Percentiles rank a stretch among this genome's conserved stretches.
Evolutionary conservation across 2,888 invertebrate genomes (phyloP).

Genomic region (Dioctria linearis): DNA sequence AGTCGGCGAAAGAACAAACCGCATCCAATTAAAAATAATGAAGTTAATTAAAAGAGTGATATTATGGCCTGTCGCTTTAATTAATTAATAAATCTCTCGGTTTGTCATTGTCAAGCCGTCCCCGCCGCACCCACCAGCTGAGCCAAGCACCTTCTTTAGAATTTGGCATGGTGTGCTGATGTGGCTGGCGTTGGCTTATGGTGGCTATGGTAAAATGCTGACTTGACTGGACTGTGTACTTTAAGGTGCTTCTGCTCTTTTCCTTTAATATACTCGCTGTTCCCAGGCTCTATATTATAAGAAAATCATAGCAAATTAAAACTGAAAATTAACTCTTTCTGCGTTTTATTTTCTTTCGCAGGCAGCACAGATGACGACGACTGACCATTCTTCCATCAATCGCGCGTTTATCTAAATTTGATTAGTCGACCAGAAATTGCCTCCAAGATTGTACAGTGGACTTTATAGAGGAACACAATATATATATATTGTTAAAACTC

Average conservation of each 20-base stretch:
- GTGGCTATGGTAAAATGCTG: neutral
- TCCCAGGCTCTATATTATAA: slow-evolving; percentile 1
- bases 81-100: slow-evolving; percentile 63
- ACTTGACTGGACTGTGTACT: slow-evolving; percentile 16
- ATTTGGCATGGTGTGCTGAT: slow-evolving; percentile 15
- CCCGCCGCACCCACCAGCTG: neutral
- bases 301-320: slow-evolving; percentile 44
- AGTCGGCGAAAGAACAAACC: slow-evolving; percentile 63
- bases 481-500: too few species aligned
- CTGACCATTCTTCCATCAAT: slow-evolving; percentile 23
- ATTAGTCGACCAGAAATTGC: neutral
- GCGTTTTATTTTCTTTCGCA: slow-evolving; percentile 14
- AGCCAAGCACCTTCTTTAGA: slow-evolving; percentile 27
- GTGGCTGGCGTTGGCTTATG: slow-evolving; percentile 1
- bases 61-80: slow-evolving; percentile 63
- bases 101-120: slow-evolving; percentile 56
- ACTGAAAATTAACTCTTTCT: slow-evolving; percentile 38
- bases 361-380: slow-evolving; percentile 1
- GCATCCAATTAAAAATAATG: slow-evolving; percentile 64
- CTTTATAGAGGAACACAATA: too few species aligned
- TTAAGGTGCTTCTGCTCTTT: neutral
- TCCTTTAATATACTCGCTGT: neutral
- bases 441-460: neutral
- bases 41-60: slow-evolving; percentile 64
- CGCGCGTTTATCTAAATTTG: slow-evolving; percentile 43